A percentile compares a stretch with the other conserved stretches of the same genome.
phyloP scores from a whole-genome alignment of 1,140 invertebrate species.

The Formica selysi region DNA sequence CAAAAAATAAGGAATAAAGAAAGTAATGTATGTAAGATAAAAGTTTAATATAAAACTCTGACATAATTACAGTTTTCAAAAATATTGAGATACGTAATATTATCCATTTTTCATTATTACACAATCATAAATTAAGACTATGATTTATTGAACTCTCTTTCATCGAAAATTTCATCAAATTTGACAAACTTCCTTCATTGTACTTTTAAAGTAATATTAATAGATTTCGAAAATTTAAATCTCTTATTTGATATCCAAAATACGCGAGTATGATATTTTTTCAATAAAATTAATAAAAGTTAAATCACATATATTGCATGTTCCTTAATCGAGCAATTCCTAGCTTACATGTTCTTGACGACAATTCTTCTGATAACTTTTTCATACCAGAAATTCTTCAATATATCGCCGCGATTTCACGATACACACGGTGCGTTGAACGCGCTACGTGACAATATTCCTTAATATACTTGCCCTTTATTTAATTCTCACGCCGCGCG shows the following conservation, averaged over 20 bases:
- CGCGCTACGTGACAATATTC: background rate
- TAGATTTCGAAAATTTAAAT: background rate
- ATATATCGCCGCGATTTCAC: background rate
- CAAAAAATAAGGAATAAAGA: background rate
- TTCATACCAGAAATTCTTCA: background rate
- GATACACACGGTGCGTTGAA: background rate
- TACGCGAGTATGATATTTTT: background rate
- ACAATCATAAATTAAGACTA: background rate
- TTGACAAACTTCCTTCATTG: too few relatives aligned
- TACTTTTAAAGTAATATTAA: background rate
- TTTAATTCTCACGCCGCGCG: background rate
- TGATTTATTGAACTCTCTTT: background rate
- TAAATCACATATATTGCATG: background rate
- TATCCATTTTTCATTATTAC: background rate
- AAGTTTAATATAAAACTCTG: background rate
- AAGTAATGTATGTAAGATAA: background rate
- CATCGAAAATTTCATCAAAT: too few relatives aligned
- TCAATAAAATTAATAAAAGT: conserved; percentile 4
- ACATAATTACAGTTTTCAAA: background rate
- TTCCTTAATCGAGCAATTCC: background rate
- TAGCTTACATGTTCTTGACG: background rate
- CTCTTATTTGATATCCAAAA: background rate
- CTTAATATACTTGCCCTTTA: conserved; percentile 12
- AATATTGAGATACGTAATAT: background rate
- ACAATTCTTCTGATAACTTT: background rate